These are phyloP conservation scores for Brenthis ino DNA, from an alignment of 2,888 invertebrate genomes.

Conservation along the genomic window DNA sequence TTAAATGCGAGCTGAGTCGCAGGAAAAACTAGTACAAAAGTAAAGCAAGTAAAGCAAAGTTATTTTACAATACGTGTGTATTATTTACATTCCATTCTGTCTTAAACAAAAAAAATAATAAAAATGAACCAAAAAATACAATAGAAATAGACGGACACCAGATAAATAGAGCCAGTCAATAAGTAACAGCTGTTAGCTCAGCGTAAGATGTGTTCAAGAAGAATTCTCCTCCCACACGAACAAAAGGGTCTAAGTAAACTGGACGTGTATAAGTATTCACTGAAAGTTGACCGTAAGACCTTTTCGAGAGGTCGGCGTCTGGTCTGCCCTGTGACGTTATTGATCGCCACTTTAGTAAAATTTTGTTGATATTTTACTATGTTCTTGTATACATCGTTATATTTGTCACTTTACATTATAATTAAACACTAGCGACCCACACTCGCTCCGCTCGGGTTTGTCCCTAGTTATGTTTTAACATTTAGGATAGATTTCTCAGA, in stretches of 20 bases:
- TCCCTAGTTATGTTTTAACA: too few relatives aligned
- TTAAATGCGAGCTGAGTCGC: too few relatives aligned
- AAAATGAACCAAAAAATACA: conserved; percentile 7
- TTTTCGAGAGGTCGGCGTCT: conserved; percentile 24
- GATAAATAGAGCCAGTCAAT: conserved; percentile 24
- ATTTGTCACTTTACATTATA: too few relatives aligned
- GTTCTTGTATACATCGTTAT: background rate
- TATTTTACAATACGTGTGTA: too few relatives aligned
- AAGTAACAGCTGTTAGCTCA: conserved; percentile 23
- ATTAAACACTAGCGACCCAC: too few relatives aligned
- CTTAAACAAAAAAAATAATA: background rate
- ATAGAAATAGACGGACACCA: conserved; percentile 2
- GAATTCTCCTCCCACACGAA: conserved; percentile 20
- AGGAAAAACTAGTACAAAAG: too few relatives aligned
- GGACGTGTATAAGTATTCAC: conserved; percentile 25
- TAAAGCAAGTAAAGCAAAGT: too few relatives aligned
- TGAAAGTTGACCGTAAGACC: conserved; percentile 32
- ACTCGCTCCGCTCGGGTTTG: too few relatives aligned
- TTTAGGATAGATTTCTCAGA: too few relatives aligned
- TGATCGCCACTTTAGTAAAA: conserved; percentile 32
- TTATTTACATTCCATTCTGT: background rate
- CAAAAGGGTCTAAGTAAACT: conserved; percentile 16
- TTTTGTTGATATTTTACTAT: conserved; percentile 19
- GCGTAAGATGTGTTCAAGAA: conserved; percentile 6
- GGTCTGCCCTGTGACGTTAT: conserved; percentile 27